Conservation (phyloP, 1,140 invertebrate species). For the Drosophila rhopaloa region DNA sequence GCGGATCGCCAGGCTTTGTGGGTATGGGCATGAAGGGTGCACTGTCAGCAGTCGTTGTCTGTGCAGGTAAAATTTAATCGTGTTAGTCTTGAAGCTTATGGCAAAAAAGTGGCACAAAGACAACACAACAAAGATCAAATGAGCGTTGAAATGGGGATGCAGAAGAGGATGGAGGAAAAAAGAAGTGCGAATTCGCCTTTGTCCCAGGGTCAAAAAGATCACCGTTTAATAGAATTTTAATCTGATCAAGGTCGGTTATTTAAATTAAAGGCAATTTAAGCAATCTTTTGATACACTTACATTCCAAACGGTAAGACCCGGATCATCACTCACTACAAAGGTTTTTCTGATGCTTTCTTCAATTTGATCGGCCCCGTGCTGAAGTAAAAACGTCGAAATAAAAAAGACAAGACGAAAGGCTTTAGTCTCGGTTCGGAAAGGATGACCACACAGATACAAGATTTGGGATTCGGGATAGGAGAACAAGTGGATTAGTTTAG, state of each 20-base stretch:
- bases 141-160: conserved; percentile 18
- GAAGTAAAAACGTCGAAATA: conserved; percentile 47
- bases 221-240: background rate
- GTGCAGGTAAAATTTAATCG: conserved; percentile 66
- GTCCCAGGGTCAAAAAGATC: background rate
- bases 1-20: conserved; percentile 43
- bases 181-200: background rate
- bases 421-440: conserved; percentile 49
- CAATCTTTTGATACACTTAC: conserved; percentile 52
- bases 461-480: background rate
- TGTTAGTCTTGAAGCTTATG: conserved; percentile 48
- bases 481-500: background rate
- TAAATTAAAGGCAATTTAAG: background rate
- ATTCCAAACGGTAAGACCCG: conserved; percentile 67
- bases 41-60: conserved; percentile 70
- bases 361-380: conserved; percentile 54
- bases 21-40: conserved; percentile 77
- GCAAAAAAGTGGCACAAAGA: conserved; percentile 35
- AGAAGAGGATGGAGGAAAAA: background rate
- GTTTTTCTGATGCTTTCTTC: conserved; percentile 44
- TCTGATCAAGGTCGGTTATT: background rate
- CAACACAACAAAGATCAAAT: conserved; percentile 45
- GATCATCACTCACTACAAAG: conserved; percentile 50
- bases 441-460: conserved; percentile 31
- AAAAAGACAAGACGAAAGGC: conserved; percentile 30